Evolutionary conservation across 1,140 invertebrate species (phyloP).

Genomic region (Ctenoplectra terminalis): DNA sequence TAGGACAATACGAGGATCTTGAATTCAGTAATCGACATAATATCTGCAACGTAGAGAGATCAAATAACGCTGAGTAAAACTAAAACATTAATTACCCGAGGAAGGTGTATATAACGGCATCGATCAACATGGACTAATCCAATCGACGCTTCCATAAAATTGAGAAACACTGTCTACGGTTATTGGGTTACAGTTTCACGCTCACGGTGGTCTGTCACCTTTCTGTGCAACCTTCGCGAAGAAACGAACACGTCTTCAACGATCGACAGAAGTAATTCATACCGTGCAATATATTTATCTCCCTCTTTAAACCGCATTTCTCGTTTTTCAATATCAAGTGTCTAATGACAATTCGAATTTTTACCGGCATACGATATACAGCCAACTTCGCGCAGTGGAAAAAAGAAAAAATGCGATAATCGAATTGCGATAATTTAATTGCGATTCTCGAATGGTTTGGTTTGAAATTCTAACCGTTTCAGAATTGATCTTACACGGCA

Average conservation of each 20-base stretch:
- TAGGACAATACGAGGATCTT: no score
- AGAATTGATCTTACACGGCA: background rate
- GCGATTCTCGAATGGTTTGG: no score
- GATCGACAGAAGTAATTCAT: slow-evolving; percentile 28
- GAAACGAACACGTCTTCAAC: slow-evolving; percentile 34
- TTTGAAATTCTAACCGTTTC: background rate
- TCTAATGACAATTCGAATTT: slow-evolving; percentile 27
- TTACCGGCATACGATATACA: background rate
- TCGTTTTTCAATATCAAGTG: background rate
- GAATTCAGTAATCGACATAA: no score
- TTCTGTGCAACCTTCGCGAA: slow-evolving; percentile 35
- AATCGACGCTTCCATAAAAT: slow-evolving; percentile 45
- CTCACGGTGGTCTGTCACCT: slow-evolving; percentile 70
- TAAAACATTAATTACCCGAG: background rate
- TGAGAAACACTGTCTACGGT: slow-evolving; percentile 65
- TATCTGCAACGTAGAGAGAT: no score
- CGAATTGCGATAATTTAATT: no score
- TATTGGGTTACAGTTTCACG: slow-evolving; percentile 70
- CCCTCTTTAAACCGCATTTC: background rate
- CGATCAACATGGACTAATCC: background rate
- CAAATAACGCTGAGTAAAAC: background rate
- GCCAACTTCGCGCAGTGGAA: background rate
- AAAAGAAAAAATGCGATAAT: background rate
- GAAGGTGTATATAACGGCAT: background rate
- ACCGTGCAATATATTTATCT: background rate